A percentile compares a stretch with the other conserved stretches of the same genome.
These are phyloP conservation scores for Drosophila navojoa DNA, from an alignment of 1,140 invertebrate species.

Conservation along the genomic window DNA sequence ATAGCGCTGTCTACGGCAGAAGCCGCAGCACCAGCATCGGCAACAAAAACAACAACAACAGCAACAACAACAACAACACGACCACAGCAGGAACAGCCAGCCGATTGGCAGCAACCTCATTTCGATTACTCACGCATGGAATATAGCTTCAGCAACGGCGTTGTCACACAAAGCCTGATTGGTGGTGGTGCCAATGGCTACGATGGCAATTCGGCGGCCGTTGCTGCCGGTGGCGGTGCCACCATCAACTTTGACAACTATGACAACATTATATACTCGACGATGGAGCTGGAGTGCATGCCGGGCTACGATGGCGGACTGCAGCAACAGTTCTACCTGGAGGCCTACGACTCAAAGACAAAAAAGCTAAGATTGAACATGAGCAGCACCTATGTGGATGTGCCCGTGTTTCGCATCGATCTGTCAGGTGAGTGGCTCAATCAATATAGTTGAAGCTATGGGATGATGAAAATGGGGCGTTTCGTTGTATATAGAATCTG, in stretches of 20 bases:
- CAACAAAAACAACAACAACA: conserved; percentile 19
- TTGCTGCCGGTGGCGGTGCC: conserved; percentile 57
- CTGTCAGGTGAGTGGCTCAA: conserved; percentile 67
- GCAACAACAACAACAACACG: conserved; percentile 16
- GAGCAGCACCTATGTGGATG: conserved; percentile 85
- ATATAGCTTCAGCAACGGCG: conserved; percentile 79
- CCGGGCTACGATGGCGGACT: conserved; percentile 91
- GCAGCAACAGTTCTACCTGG: conserved; percentile 91
- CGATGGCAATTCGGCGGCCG: conserved; percentile 40
- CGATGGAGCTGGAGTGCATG: conserved; percentile 83
- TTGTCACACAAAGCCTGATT: conserved; percentile 75
- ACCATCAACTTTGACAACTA: conserved; percentile 83
- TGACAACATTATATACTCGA: conserved; percentile 83
- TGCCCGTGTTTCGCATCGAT: conserved; percentile 89
- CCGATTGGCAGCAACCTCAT: conserved; percentile 73
- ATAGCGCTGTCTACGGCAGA: conserved; percentile 61
- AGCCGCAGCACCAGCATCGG: conserved; percentile 33
- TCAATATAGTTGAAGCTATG: background rate
- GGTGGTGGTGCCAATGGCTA: conserved; percentile 50
- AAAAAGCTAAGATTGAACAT: conserved; percentile 89
- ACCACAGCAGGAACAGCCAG: conserved; percentile 26
- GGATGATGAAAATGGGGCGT: no score
- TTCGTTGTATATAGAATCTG: no score
- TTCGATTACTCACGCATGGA: conserved; percentile 83
- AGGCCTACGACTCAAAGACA: conserved; percentile 90